Conservation (phyloP, 2,113 vertebrate species). For the Peromyscus californicus region DNA sequence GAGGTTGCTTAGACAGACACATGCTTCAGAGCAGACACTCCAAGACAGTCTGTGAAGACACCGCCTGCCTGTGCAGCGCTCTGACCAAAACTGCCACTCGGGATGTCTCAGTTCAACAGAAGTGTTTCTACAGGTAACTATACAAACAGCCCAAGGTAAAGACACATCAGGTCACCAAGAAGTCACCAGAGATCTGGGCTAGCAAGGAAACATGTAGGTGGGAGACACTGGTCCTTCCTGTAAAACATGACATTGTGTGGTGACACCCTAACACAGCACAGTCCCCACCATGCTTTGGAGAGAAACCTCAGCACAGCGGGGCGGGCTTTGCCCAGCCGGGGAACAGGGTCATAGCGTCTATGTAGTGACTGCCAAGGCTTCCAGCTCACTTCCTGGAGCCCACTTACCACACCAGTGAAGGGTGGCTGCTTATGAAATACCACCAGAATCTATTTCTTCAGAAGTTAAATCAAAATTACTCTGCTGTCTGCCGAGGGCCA, state of each 20-base stretch:
- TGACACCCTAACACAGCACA: background rate
- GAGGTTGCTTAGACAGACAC: background rate
- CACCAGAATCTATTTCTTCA: background rate
- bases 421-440: background rate
- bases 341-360: background rate
- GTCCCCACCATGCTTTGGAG: too few species aligned
- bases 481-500: background rate
- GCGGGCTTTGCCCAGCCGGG: background rate
- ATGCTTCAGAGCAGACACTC: background rate
- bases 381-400: background rate
- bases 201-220: background rate
- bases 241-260: fast-evolving
- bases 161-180: background rate
- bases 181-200: background rate
- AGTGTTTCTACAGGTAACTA: background rate
- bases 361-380: background rate
- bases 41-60: background rate
- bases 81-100: background rate
- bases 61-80: fast-evolving
- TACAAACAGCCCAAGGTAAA: background rate
- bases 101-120: too few species aligned
- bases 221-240: background rate
- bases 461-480: background rate
- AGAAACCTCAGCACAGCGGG: background rate
- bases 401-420: background rate